phyloP scores from a whole-genome alignment of 2,113 vertebrate species.

The Indicator maculatus region DNA sequence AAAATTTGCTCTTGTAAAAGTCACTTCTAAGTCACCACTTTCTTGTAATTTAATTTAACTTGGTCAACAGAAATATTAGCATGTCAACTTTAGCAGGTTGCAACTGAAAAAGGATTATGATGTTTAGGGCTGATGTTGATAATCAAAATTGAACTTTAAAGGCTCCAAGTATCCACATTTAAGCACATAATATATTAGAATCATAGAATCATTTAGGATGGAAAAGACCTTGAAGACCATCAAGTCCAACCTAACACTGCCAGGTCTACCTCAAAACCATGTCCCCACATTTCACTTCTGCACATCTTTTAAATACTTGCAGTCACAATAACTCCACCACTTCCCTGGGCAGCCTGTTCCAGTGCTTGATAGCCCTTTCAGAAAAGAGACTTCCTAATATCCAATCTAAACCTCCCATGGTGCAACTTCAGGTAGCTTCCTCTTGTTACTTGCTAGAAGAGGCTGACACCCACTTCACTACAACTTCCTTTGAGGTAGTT shows the following conservation, averaged over 20 bases:
- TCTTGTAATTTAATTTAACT: background rate
- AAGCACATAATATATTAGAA: background rate
- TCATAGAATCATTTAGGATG: background rate
- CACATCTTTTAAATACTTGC: background rate
- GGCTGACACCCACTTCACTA: accelerated
- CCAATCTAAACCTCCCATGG: background rate
- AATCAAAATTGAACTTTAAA: background rate
- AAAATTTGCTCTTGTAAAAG: background rate
- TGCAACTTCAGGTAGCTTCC: background rate
- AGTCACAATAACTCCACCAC: background rate
- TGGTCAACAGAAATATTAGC: background rate
- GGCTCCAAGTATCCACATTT: background rate
- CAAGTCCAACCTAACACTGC: background rate
- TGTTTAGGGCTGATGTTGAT: background rate
- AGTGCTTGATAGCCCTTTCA: accelerated
- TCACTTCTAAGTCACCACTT: background rate
- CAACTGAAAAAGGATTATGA: background rate
- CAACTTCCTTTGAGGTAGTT: background rate
- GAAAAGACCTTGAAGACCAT: background rate
- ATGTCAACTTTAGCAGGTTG: background rate
- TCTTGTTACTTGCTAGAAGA: background rate
- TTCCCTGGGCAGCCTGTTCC: background rate
- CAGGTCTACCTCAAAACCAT: background rate
- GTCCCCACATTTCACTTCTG: background rate
- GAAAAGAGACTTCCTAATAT: background rate